phyloP scores from a whole-genome alignment of 2,888 invertebrate genomes.

The Boloria selene region DNA sequence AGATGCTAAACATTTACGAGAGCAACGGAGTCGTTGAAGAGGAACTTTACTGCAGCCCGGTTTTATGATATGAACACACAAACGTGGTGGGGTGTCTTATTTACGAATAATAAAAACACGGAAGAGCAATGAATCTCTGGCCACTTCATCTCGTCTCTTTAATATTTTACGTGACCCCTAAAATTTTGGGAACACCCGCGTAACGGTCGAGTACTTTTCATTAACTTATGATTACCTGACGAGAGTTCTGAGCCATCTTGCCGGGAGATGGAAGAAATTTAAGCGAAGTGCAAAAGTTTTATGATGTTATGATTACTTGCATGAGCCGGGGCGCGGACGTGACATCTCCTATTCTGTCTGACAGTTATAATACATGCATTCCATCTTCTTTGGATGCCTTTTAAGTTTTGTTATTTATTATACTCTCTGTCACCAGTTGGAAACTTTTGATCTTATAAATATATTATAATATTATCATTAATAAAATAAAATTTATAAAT shows the following conservation, averaged over 20 bases:
- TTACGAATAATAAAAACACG: slow-evolving; percentile 82
- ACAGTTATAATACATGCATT: slow-evolving; percentile 27
- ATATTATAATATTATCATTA: no score
- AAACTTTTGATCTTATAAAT: no score
- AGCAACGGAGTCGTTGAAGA: slow-evolving; percentile 57
- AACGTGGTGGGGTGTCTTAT: slow-evolving; percentile 72
- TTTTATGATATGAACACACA: slow-evolving; percentile 77
- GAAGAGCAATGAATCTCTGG: slow-evolving; percentile 80
- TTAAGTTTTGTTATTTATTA: not conserved
- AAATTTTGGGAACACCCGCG: slow-evolving; percentile 68
- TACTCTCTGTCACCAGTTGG: no score
- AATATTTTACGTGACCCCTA: slow-evolving; percentile 83
- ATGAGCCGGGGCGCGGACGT: slow-evolving; percentile 65
- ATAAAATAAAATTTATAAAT: no score
- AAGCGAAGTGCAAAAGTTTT: slow-evolving; percentile 79
- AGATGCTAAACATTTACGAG: slow-evolving; percentile 67
- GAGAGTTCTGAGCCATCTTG: slow-evolving; percentile 68
- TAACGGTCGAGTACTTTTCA: slow-evolving; percentile 75
- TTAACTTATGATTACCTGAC: slow-evolving; percentile 79
- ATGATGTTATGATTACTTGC: slow-evolving; percentile 79
- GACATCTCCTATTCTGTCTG: slow-evolving; percentile 47
- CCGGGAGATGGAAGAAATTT: slow-evolving; percentile 67
- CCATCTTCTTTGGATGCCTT: not conserved
- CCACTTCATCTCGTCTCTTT: slow-evolving; percentile 80
- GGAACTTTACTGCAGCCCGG: slow-evolving; percentile 68